phyloP scores from a whole-genome alignment of 2,888 invertebrate genomes.

The Caenorhabditis sp. region DNA sequence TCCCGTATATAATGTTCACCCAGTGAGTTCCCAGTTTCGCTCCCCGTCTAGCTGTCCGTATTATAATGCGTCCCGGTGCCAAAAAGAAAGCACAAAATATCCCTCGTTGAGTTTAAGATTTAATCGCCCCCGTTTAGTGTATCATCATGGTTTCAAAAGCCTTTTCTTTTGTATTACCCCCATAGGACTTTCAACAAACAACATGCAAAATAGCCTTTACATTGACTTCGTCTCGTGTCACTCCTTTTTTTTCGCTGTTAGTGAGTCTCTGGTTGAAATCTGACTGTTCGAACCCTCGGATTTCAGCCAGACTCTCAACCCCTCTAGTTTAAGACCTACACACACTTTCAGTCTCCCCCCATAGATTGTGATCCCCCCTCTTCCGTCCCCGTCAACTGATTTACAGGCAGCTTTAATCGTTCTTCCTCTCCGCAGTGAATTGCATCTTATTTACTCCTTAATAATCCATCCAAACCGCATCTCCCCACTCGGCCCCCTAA shows the following conservation, averaged over 20 bases:
- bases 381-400: constrained; percentile 23
- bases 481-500: constrained; percentile 24
- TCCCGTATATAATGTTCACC: constrained; percentile 38
- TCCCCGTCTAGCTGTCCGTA: constrained; percentile 25
- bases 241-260: background rate
- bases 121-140: constrained; percentile 41
- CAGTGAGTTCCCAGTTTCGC: constrained; percentile 35
- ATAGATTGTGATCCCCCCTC: constrained; percentile 51
- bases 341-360: constrained; percentile 58
- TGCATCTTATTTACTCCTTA: constrained; percentile 21
- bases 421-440: constrained; percentile 26
- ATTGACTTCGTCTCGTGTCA: background rate
- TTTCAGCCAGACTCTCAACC: background rate
- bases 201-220: constrained; percentile 64
- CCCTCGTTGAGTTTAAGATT: constrained; percentile 45
- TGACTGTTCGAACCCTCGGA: background rate
- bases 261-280: constrained; percentile 12
- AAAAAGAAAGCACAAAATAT: constrained; percentile 32
- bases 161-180: constrained; percentile 26
- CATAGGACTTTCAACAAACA: constrained; percentile 65
- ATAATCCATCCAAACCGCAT: constrained; percentile 50
- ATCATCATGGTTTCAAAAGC: constrained; percentile 47
- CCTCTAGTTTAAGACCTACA: constrained; percentile 36
- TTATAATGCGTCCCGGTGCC: constrained; percentile 38
- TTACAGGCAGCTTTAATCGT: constrained; percentile 58